Evolutionary conservation across 2,888 invertebrate species (phyloP).

Genomic region (Taenaris catops): DNA sequence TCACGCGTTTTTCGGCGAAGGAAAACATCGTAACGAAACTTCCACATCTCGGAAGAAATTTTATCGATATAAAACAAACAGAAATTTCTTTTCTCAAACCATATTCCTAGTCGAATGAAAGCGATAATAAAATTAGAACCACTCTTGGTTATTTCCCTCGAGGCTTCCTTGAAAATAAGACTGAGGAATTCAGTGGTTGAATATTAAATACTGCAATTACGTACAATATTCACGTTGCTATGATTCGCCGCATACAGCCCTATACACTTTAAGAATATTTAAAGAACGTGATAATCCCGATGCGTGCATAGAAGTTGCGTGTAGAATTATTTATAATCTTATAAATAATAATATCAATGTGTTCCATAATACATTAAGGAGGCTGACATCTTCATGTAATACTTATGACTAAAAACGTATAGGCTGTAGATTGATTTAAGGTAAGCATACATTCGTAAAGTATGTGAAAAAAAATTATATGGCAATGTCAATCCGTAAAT

Average conservation of each 20-base stretch:
- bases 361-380: constrained; percentile 26
- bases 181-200: constrained; percentile 44
- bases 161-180: constrained; percentile 17
- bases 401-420: constrained; percentile 2
- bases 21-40: no score
- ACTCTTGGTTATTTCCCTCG: no score
- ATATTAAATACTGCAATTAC: constrained; percentile 39
- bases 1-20: no score
- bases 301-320: constrained; percentile 28
- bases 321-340: constrained; percentile 34
- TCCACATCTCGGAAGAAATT: no score
- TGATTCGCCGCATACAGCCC: constrained; percentile 39
- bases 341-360: constrained; percentile 23
- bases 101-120: no score
- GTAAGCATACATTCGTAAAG: no score
- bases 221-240: constrained; percentile 43
- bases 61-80: no score
- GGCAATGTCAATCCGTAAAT: no score
- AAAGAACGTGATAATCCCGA: constrained; percentile 30
- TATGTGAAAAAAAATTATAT: no score
- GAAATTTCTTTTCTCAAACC: no score
- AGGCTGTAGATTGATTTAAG: no score
- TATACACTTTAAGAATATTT: constrained; percentile 48
- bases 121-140: no score
- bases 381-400: constrained; percentile 21